These are phyloP conservation scores for Distichodus sexfasciatus DNA, from an alignment of 2,797 vertebrate genomes.

Conservation along the genomic window DNA sequence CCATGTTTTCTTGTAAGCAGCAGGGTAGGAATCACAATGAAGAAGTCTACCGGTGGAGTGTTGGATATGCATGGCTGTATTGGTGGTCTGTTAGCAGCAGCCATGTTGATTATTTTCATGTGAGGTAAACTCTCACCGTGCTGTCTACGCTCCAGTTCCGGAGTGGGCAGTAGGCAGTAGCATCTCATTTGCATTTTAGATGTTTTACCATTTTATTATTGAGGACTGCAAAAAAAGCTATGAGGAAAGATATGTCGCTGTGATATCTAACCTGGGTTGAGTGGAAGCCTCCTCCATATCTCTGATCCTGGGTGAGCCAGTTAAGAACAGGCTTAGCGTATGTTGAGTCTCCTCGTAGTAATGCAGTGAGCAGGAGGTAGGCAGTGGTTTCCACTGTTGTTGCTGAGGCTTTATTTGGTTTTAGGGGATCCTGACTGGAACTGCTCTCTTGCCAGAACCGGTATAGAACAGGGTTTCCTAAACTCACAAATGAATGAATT, in stretches of 20 bases:
- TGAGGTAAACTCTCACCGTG: too few species aligned
- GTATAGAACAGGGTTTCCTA: constrained; percentile 72
- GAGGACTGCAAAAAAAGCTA: not conserved
- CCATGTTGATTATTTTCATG: too few species aligned
- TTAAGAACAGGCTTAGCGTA: constrained; percentile 81
- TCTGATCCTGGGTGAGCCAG: constrained; percentile 89
- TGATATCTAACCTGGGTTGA: constrained; percentile 78
- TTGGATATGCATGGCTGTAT: too few species aligned
- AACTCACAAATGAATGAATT: constrained; percentile 22
- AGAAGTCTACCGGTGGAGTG: too few species aligned
- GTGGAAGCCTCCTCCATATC: constrained; percentile 83
- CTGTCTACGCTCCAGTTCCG: too few species aligned
- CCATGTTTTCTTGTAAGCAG: too few species aligned
- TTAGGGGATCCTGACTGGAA: constrained; percentile 47
- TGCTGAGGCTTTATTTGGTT: constrained; percentile 69
- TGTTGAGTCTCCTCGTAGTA: constrained; percentile 69
- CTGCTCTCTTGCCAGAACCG: constrained; percentile 83
- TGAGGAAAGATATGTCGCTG: not conserved
- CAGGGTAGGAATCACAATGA: too few species aligned
- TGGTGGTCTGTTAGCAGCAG: too few species aligned
- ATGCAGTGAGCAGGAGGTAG: constrained; percentile 77
- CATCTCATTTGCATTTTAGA: too few species aligned
- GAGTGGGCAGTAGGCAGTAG: too few species aligned
- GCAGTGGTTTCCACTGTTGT: constrained; percentile 85
- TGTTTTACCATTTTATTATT: not conserved